A percentile compares a stretch with the other conserved stretches of the same genome.
Evolutionary conservation across 2,888 invertebrate species (phyloP).

Genomic region (Platycnemis pennipes): DNA sequence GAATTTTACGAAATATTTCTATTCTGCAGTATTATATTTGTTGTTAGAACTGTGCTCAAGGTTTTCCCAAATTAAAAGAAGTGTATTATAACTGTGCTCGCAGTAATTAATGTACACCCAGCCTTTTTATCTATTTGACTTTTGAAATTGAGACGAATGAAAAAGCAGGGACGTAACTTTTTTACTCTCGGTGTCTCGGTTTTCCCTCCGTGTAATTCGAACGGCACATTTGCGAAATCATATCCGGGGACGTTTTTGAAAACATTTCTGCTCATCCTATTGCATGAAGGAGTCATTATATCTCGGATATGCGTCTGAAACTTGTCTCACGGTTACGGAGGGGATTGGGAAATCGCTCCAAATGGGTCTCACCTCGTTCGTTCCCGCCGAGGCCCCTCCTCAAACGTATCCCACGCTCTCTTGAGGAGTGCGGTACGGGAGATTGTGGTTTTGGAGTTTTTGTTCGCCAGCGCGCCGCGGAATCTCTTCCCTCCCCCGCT

Average conservation of each 20-base stretch:
- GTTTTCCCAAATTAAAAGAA: neutral
- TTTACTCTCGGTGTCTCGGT: neutral
- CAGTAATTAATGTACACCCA: neutral
- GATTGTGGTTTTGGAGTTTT: neutral
- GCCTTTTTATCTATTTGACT: neutral
- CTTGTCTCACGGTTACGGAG: neutral
- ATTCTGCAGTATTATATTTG: too few relatives aligned
- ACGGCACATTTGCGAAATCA: neutral
- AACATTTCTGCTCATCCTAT: neutral
- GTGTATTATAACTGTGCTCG: neutral
- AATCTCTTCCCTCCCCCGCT: neutral
- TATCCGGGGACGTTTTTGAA: neutral
- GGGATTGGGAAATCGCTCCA: neutral
- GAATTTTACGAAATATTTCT: too few relatives aligned
- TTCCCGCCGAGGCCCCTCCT: neutral
- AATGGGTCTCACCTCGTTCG: neutral
- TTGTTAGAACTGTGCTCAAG: neutral
- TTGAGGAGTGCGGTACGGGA: neutral
- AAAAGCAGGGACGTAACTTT: neutral
- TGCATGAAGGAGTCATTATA: neutral
- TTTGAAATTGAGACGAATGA: neutral
- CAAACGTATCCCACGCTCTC: neutral
- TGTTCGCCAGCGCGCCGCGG: neutral
- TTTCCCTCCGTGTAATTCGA: neutral
- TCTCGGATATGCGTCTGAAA: neutral